These are phyloP conservation scores for Tethya wilhelma DNA, from an alignment of 37 sponge, comb jelly and placozoan genomes.

Conservation along the genomic window DNA sequence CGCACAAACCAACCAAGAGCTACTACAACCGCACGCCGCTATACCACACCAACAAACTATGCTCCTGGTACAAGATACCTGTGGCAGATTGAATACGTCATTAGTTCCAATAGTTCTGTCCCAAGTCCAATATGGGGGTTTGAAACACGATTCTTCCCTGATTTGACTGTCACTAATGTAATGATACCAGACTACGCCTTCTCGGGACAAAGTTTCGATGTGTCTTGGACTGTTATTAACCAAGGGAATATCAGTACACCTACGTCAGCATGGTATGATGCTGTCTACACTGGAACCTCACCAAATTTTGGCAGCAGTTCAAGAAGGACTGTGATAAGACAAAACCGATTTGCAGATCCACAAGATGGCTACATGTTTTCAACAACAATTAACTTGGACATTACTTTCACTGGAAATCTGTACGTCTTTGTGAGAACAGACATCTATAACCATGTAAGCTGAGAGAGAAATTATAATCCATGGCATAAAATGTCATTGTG, in stretches of 20 bases:
- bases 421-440: conserved; percentile 40
- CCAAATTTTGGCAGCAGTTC: neutral
- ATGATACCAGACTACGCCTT: conserved; percentile 8
- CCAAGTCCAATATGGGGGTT: conserved; percentile 47
- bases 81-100: conserved; percentile 26
- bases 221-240: conserved; percentile 39
- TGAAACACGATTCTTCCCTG: conserved; percentile 19
- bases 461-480: neutral
- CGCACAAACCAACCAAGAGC: conserved; percentile 11
- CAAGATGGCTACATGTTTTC: conserved; percentile 21
- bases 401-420: conserved; percentile 7
- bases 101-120: neutral
- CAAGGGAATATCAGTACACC: conserved; percentile 11
- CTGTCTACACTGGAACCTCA: conserved; percentile 4
- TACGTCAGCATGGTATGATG: neutral
- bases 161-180: conserved; percentile 9
- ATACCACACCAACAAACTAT: conserved; percentile 2
- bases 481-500: neutral
- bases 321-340: neutral
- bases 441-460: conserved; percentile 5
- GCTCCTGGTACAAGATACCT: conserved; percentile 12
- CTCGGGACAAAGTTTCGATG: conserved; percentile 23
- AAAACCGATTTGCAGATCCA: conserved; percentile 19
- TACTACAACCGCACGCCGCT: neutral
- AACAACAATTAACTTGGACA: conserved; percentile 5